phyloP scores from a whole-genome alignment of 2,888 invertebrate species.

The Electrophaes corylata region DNA sequence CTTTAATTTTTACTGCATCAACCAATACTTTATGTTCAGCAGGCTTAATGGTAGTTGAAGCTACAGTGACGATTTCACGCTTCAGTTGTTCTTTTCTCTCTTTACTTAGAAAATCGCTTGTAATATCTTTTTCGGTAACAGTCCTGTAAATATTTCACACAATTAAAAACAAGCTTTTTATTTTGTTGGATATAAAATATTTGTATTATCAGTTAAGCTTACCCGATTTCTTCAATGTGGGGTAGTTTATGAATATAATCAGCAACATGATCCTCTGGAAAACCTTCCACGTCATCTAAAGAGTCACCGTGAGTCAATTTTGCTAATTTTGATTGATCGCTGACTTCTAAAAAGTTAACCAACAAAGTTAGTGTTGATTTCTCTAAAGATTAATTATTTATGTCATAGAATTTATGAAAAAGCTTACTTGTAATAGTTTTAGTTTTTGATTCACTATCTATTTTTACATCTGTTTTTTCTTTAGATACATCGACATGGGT shows the following conservation, averaged over 20 bases:
- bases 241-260: constrained; percentile 77
- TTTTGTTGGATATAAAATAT: neutral
- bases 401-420: neutral
- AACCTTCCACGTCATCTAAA: constrained; percentile 81
- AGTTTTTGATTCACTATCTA: constrained; percentile 57
- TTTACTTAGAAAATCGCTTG: constrained; percentile 62
- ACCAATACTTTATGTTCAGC: neutral
- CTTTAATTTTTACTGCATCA: constrained; percentile 1
- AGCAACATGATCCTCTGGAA: constrained; percentile 77
- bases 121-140: constrained; percentile 59
- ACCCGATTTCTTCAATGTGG: constrained; percentile 79
- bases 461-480: constrained; percentile 60
- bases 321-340: constrained; percentile 60
- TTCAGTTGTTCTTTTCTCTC: constrained; percentile 72
- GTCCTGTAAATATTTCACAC: constrained; percentile 48
- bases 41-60: constrained; percentile 12
- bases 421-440: constrained; percentile 50
- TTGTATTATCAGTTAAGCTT: constrained; percentile 28
- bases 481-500: constrained; percentile 68
- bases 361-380: neutral
- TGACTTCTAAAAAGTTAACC: constrained; percentile 38
- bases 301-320: constrained; percentile 78
- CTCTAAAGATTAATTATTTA: neutral
- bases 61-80: constrained; percentile 51
- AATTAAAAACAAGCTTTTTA: neutral